Percentiles rank a stretch among this genome's conserved stretches.
phyloP scores from a whole-genome alignment of 53 echinoderm and acorn worm genomes.

The Crossaster papposus region DNA sequence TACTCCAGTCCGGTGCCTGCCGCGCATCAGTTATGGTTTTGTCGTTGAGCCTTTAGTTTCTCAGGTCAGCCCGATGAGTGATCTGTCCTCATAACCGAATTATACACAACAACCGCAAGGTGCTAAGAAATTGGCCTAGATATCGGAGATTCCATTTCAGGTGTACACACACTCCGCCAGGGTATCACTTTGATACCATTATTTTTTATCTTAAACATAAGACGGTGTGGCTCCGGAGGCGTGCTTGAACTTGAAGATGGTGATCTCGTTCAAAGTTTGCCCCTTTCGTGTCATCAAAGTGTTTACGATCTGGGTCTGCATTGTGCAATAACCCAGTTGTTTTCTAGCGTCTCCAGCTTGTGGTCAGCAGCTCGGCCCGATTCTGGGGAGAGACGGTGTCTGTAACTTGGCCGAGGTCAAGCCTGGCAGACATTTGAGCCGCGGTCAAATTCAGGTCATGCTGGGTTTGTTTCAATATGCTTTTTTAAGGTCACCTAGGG shows the following conservation, averaged over 20 bases:
- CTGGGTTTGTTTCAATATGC: constrained; percentile 50
- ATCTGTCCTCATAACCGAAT: constrained; percentile 62
- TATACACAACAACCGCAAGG: constrained; percentile 45
- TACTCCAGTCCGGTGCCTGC: constrained; percentile 36
- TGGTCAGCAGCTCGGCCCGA: constrained; percentile 33
- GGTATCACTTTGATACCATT: constrained; percentile 32
- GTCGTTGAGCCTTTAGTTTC: constrained; percentile 33
- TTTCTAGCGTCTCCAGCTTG: not conserved
- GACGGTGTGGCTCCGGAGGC: not conserved
- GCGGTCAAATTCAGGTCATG: constrained; percentile 51
- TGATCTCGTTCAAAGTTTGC: constrained; percentile 1
- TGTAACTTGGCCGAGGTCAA: constrained; percentile 39
- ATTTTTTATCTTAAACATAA: not conserved
- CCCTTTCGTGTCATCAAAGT: not conserved
- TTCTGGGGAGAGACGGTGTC: not conserved
- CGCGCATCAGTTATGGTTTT: constrained; percentile 55
- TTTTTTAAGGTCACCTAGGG: constrained; percentile 51
- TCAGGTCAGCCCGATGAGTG: constrained; percentile 56
- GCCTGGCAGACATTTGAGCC: not conserved
- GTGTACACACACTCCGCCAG: not conserved
- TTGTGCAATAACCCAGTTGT: constrained; percentile 14
- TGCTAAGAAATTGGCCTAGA: constrained; percentile 55
- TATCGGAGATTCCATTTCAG: constrained; percentile 44
- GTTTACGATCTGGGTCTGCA: not conserved
- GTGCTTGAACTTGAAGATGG: not conserved